Conservation (phyloP, 2,113 vertebrate genomes). For the Corythornis madagascariensis region DNA sequence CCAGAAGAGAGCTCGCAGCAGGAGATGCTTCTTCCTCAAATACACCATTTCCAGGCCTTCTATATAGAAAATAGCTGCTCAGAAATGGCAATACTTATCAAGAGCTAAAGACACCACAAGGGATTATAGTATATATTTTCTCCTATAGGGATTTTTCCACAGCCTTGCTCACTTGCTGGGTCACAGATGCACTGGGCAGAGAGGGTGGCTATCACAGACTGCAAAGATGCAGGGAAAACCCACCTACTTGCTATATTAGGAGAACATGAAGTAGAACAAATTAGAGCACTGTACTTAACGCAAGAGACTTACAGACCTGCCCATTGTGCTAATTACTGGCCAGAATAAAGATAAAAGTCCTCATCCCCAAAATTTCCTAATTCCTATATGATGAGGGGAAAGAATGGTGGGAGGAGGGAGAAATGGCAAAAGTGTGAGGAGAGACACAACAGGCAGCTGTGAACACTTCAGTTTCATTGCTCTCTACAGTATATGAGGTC, state of each 20-base stretch:
- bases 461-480: not conserved
- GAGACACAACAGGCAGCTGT: not conserved
- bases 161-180: not conserved
- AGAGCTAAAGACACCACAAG: not conserved
- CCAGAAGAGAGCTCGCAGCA: not conserved
- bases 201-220: not conserved
- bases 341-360: not conserved
- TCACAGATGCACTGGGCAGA: not conserved
- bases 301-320: not conserved
- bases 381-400: not conserved
- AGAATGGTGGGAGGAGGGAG: not conserved
- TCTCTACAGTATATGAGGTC: not conserved
- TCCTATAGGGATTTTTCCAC: not conserved
- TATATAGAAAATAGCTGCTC: not conserved
- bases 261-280: not conserved
- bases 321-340: not conserved
- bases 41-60: not conserved
- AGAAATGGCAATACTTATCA: not conserved
- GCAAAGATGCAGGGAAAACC: not conserved
- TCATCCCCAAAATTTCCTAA: not conserved
- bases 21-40: not conserved
- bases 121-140: too few relatives aligned
- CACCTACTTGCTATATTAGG: fast-evolving
- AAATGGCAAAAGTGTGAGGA: not conserved
- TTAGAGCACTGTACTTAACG: not conserved